A percentile compares a stretch with the other conserved stretches of the same genome.
Conservation (phyloP, 1,140 invertebrate genomes). For the Aphis gossypii region DNA sequence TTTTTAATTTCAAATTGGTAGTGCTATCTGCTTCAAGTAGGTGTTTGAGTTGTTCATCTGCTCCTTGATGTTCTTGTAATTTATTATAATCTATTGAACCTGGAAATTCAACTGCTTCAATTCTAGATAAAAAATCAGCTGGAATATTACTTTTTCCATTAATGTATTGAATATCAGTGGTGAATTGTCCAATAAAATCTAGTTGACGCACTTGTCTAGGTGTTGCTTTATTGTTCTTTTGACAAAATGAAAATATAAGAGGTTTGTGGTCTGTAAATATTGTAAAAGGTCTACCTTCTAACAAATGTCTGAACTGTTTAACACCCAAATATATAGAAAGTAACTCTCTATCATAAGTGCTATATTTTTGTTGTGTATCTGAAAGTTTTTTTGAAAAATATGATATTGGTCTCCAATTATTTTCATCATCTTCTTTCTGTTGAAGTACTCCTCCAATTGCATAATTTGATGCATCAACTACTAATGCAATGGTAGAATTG, state of each 20-base stretch:
- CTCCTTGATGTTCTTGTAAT: neutral
- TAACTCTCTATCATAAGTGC: constrained; percentile 61
- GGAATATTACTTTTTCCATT: neutral
- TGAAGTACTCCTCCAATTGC: constrained; percentile 60
- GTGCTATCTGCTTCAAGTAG: neutral
- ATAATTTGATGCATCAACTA: constrained; percentile 60
- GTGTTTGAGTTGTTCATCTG: neutral
- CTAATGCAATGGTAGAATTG: too few relatives aligned
- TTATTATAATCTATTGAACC: neutral
- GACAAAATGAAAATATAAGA: too few relatives aligned
- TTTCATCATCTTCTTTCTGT: constrained; percentile 36
- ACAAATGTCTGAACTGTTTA: too few relatives aligned
- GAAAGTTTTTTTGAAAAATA: constrained; percentile 65
- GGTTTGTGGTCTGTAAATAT: too few relatives aligned
- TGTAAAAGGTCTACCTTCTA: too few relatives aligned
- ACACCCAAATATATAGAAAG: too few relatives aligned
- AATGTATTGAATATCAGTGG: too few relatives aligned
- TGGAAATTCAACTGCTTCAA: neutral
- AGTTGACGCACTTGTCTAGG: too few relatives aligned
- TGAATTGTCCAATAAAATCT: too few relatives aligned
- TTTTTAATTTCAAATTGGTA: neutral
- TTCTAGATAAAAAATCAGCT: neutral
- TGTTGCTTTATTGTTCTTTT: too few relatives aligned
- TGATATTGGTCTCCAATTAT: constrained; percentile 62
- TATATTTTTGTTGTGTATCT: constrained; percentile 63